These are phyloP conservation scores for Orussus abietinus DNA, from an alignment of 1,140 invertebrate genomes.

Conservation along the genomic window DNA sequence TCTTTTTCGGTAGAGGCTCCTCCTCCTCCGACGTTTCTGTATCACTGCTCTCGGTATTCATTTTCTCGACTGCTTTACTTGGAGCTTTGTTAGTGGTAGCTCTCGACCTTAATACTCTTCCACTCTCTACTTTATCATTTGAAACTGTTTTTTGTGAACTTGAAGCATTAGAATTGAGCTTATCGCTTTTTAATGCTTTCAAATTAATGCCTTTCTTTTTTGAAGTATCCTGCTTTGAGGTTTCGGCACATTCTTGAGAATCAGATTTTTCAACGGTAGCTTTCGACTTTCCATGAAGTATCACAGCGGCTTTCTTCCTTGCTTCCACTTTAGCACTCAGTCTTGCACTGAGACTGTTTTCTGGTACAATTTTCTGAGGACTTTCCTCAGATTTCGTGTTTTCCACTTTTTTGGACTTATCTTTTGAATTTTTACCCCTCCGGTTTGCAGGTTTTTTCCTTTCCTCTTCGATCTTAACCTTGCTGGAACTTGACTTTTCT, in stretches of 20 bases:
- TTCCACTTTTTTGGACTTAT: conserved; percentile 11
- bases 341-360: conserved; percentile 31
- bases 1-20: conserved; percentile 6
- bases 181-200: too few relatives aligned
- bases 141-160: too few relatives aligned
- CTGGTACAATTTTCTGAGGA: conserved; percentile 16
- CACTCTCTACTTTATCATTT: too few relatives aligned
- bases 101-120: too few relatives aligned
- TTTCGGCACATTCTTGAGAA: too few relatives aligned
- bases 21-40: conserved; percentile 11
- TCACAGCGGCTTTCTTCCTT: conserved; percentile 29
- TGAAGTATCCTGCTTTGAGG: too few relatives aligned
- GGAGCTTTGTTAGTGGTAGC: too few relatives aligned
- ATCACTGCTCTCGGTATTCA: conserved; percentile 18
- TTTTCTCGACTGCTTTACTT: too few relatives aligned
- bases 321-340: conserved; percentile 31
- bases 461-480: conserved; percentile 11
- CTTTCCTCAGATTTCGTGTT: conserved; percentile 9
- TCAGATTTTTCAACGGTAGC: conserved; percentile 2
- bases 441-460: conserved; percentile 15
- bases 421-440: too few relatives aligned
- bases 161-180: too few relatives aligned
- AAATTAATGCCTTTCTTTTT: too few relatives aligned
- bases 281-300: conserved; percentile 21
- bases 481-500: conserved; percentile 5